Conservation (phyloP, 2,888 invertebrate genomes). For the Rhabditoides inermis region DNA sequence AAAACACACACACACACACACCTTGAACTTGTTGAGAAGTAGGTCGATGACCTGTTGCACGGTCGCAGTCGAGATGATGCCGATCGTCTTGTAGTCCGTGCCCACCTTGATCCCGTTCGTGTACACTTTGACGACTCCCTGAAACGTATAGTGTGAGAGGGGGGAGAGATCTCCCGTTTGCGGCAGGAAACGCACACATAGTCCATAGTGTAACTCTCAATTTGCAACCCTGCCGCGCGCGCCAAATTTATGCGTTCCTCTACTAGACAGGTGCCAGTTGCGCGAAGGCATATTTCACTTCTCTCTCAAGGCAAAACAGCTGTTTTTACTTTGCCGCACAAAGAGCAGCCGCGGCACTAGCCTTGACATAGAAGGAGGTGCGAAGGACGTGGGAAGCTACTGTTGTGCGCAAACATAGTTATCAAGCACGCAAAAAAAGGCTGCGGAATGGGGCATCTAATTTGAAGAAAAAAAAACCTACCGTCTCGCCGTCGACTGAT, state of each 20-base stretch:
- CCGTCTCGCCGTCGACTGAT: slow-evolving; percentile 31
- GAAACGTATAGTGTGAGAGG: slow-evolving; percentile 52
- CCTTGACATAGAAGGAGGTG: no score
- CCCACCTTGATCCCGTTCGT: slow-evolving; percentile 80
- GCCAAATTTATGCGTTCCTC: no score
- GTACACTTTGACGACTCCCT: slow-evolving; percentile 85
- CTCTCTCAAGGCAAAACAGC: no score
- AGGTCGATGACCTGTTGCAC: slow-evolving; percentile 72
- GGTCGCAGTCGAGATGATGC: slow-evolving; percentile 78
- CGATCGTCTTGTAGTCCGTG: slow-evolving; percentile 88
- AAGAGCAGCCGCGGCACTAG: no score
- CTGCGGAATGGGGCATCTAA: no score
- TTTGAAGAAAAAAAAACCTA: neutral
- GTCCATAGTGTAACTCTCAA: no score
- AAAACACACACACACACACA: no score
- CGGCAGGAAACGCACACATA: neutral
- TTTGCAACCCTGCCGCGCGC: no score
- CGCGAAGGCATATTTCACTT: no score
- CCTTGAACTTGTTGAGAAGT: slow-evolving; percentile 72
- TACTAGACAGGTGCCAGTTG: no score
- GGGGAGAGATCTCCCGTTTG: neutral
- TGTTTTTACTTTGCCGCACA: no score
- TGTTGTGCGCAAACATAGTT: neutral
- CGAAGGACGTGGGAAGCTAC: neutral
- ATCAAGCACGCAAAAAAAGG: no score